phyloP scores from a whole-genome alignment of 2,888 invertebrate genomes.

The Cynaeus angustus region DNA sequence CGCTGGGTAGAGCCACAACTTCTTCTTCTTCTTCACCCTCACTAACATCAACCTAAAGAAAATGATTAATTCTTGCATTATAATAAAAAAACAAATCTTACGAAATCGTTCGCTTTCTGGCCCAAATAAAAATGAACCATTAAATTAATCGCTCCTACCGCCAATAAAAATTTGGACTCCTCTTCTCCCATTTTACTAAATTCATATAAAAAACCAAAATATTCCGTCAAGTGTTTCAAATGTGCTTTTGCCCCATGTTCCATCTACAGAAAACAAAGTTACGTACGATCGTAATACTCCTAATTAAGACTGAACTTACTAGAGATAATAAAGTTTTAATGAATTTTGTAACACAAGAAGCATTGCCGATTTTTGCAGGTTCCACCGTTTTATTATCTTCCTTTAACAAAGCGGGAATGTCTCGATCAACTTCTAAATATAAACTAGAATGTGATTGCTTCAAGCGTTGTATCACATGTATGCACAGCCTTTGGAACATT shows the following conservation, averaged over 20 bases:
- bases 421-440: slow-evolving; percentile 76
- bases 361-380: slow-evolving; percentile 77
- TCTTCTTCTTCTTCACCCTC: slow-evolving; percentile 84
- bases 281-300: not conserved
- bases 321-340: slow-evolving; percentile 90
- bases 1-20: slow-evolving; percentile 77
- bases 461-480: slow-evolving; percentile 94
- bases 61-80: not conserved
- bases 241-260: slow-evolving; percentile 92
- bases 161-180: slow-evolving; percentile 90
- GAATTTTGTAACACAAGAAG: slow-evolving; percentile 94
- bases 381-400: slow-evolving; percentile 75
- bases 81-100: slow-evolving; percentile 66
- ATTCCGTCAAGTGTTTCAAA: slow-evolving; percentile 91
- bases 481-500: slow-evolving; percentile 96
- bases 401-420: slow-evolving; percentile 70
- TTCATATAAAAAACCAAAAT: slow-evolving; percentile 93
- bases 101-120: slow-evolving; percentile 83
- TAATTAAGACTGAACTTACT: slow-evolving; percentile 72
- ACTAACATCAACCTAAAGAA: slow-evolving; percentile 76
- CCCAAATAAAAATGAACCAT: slow-evolving; percentile 95
- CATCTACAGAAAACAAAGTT: slow-evolving; percentile 72
- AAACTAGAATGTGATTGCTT: slow-evolving; percentile 78
- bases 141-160: slow-evolving; percentile 90
- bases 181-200: slow-evolving; percentile 97